These are phyloP conservation scores for Eudyptes chrysolophus DNA, from an alignment of 2,113 vertebrate genomes.

Conservation along the genomic window DNA sequence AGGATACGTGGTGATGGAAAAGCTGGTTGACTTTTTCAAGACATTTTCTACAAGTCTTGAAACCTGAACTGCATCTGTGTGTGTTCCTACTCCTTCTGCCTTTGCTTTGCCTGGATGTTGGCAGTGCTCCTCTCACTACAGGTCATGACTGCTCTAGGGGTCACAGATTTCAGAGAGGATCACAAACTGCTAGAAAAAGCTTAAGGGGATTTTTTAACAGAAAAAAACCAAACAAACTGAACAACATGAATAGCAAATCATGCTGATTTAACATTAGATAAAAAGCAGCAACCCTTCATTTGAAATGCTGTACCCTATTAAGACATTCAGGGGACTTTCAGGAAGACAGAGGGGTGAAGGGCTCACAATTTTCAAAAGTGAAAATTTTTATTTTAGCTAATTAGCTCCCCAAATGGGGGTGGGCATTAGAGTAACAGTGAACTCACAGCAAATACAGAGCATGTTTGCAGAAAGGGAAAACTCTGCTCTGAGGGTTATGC, in stretches of 20 bases:
- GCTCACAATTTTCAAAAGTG: not conserved
- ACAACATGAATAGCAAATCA: not conserved
- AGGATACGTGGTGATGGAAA: not conserved
- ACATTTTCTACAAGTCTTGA: not conserved
- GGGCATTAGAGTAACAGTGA: not conserved
- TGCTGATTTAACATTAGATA: not conserved
- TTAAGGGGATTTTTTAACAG: not conserved
- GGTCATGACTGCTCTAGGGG: not conserved
- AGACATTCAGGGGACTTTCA: not conserved
- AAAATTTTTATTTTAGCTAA: not conserved
- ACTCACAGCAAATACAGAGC: not conserved
- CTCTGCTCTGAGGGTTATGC: not conserved
- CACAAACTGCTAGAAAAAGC: not conserved
- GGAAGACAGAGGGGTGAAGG: not conserved
- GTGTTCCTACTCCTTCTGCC: not conserved
- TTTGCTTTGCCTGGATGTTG: not conserved
- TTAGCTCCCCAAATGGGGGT: not conserved
- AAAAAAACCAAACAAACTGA: not conserved
- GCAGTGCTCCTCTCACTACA: not conserved
- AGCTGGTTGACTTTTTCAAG: not conserved
- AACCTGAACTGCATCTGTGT: not conserved
- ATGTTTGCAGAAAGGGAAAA: not conserved
- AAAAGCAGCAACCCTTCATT: not conserved
- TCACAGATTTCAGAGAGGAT: not conserved
- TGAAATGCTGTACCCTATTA: not conserved